Evolutionary conservation across 2,797 vertebrate species (phyloP), one percentile per base, ranked within the genome.

Genomic region (Manis crassicaudata): DNA sequence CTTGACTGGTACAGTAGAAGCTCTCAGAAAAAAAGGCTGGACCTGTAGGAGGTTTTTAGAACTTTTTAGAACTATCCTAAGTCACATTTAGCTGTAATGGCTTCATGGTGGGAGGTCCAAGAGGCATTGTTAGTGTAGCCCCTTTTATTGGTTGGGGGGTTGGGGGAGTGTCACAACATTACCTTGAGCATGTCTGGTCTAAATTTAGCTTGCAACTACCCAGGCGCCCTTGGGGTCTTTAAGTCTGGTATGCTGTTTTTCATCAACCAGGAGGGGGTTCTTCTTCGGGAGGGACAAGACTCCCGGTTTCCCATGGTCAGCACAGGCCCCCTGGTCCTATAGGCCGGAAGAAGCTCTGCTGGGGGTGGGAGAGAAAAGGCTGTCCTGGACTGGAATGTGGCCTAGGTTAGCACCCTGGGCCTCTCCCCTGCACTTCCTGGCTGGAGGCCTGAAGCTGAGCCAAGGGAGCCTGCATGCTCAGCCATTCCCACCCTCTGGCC

Each of bases 321-420:
- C 63, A 60, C 3, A 46, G 35, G 40, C 72, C 76, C 76, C n/a
- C 60, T 70, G 52, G 18, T 11, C 60, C 40, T 70, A 0, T 12
- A 20, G 86, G 25, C 88, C 0, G 35, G 96, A 96, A 96, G 90
- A 50, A 65, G 37, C 73, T 63, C 88, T 67, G 46, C 67, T 40
- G 77, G 80, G 60, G 56, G 43, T 7, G 50, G 95, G 84, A 93
- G 83, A 81, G 86, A 92, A 94, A 88, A 79, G 68, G 65, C 80
- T 17, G 46, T 54, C 35, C 40, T 13, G 52, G 67, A 18, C 72
- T 97, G 95, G 95, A 97, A 89, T 96, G 93, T 21, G 37, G 87
- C 37, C 73, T 43, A 14, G 58, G 72, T 84, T 67, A 37, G 73
- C 82, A 68, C 68, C 20, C 1, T 0, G 0, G 25, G 50, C 85